Evolutionary conservation across 2,113 vertebrate species (phyloP).

Genomic region (Octodon degus): DNA sequence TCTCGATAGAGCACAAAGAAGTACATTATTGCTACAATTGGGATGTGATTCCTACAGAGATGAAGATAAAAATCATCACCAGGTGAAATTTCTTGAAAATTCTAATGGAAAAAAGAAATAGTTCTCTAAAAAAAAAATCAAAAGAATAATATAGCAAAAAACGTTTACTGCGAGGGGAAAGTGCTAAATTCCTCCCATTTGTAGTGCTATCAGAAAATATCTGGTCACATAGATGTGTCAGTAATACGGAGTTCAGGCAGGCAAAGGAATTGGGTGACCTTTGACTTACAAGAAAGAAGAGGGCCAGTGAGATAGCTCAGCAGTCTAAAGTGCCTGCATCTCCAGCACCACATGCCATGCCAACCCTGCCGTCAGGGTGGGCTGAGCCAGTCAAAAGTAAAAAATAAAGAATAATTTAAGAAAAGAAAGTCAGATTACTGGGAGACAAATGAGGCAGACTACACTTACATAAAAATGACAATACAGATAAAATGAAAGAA

Average conservation of each 20-base stretch:
- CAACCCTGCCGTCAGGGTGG: too few species aligned
- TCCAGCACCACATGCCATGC: too few species aligned
- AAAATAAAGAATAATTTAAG: not conserved
- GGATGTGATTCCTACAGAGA: constrained; percentile 22
- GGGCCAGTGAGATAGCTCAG: too few species aligned
- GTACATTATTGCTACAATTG: not conserved
- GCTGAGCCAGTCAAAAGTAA: too few species aligned
- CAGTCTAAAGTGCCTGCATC: too few species aligned
- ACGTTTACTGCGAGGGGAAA: not conserved
- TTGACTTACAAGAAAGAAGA: not conserved
- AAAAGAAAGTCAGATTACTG: not conserved
- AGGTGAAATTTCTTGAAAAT: constrained; percentile 52
- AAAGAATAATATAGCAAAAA: constrained; percentile 20
- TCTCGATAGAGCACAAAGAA: constrained; percentile 29
- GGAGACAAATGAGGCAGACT: not conserved
- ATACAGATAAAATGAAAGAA: constrained; percentile 39
- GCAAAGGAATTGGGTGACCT: not conserved
- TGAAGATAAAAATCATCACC: not conserved
- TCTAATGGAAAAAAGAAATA: not conserved
- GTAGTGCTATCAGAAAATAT: not conserved
- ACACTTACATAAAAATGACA: constrained; percentile 25
- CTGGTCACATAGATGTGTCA: not conserved
- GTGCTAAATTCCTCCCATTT: not conserved
- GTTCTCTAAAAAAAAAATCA: constrained; percentile 21
- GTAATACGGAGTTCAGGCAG: not conserved